Conservation (phyloP, 2,113 vertebrate genomes). For the Nesospiza acunhae region DNA sequence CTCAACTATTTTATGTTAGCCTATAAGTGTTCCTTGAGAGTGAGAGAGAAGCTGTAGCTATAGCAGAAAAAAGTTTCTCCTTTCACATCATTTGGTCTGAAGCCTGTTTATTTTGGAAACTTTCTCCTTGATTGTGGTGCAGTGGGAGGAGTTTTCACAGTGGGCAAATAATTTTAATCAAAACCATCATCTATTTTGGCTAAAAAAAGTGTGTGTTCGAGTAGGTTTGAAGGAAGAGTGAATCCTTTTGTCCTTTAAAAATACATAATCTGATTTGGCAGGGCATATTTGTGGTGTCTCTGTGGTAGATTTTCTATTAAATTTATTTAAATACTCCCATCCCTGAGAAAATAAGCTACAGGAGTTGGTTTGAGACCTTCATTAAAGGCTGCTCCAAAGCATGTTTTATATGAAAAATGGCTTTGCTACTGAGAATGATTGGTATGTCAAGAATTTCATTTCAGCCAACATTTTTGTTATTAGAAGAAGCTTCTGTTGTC, state of each 20-base stretch:
- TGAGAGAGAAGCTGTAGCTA: neutral
- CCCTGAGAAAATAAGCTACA: slow-evolving; percentile 59
- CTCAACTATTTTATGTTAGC: neutral
- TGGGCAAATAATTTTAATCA: neutral
- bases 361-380: slow-evolving; percentile 69
- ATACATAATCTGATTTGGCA: neutral
- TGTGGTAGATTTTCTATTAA: slow-evolving; percentile 1
- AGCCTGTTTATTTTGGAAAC: neutral
- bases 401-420: slow-evolving; percentile 67
- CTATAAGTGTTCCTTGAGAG: neutral
- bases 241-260: neutral
- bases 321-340: slow-evolving; percentile 26
- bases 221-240: neutral
- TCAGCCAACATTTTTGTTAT: slow-evolving; percentile 74
- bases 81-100: neutral
- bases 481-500: slow-evolving; percentile 70
- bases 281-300: neutral
- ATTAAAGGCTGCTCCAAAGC: slow-evolving; percentile 63
- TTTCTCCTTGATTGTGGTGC: neutral
- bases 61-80: neutral
- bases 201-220: neutral
- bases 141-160: neutral
- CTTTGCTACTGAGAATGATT: slow-evolving; percentile 72
- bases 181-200: neutral
- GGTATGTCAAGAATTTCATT: slow-evolving; percentile 81